phyloP scores from a whole-genome alignment of 2,888 invertebrate species.

The Cheilosia scutellata region DNA sequence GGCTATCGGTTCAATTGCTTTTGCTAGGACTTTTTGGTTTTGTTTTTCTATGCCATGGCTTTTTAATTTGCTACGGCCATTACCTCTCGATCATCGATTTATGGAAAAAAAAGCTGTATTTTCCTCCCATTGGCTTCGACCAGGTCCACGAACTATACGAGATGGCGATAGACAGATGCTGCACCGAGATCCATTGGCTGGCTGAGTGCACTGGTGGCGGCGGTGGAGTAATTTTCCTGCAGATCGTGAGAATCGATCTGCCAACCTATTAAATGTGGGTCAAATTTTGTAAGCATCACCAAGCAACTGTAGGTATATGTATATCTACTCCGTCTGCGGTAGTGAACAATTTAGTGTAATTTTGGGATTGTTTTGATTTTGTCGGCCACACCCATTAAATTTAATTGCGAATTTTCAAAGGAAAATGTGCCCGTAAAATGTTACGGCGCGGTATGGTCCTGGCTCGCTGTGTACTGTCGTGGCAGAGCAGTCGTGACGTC shows the following conservation, averaged over 20 bases:
- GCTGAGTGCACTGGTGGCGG: conserved; percentile 31
- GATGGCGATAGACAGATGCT: conserved; percentile 69
- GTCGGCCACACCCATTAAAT: conserved; percentile 71
- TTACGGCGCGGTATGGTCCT: conserved; percentile 23
- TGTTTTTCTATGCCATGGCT: conserved; percentile 41
- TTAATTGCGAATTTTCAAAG: conserved; percentile 62
- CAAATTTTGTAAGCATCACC: conserved; percentile 68
- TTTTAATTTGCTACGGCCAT: conserved; percentile 74
- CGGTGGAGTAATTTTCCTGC: conserved; percentile 60
- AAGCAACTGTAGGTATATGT: not conserved
- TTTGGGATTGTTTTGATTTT: conserved; percentile 52
- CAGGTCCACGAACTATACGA: conserved; percentile 3
- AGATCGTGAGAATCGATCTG: conserved; percentile 76
- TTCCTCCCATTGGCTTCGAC: conserved; percentile 67
- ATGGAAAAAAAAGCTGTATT: conserved; percentile 65
- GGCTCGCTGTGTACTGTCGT: not conserved
- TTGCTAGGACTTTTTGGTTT: conserved; percentile 49
- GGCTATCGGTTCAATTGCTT: conserved; percentile 52
- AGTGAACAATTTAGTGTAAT: conserved; percentile 61
- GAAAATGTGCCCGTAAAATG: conserved; percentile 19
- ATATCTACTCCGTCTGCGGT: conserved; percentile 26
- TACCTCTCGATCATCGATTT: conserved; percentile 75
- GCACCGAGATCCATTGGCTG: conserved; percentile 62
- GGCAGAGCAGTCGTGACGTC: conserved; percentile 52
- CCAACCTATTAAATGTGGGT: conserved; percentile 76